A percentile compares a stretch with the other conserved stretches of the same genome.
Evolutionary conservation across 2,888 invertebrate species (phyloP).

Genomic region (Magallana nippona): DNA sequence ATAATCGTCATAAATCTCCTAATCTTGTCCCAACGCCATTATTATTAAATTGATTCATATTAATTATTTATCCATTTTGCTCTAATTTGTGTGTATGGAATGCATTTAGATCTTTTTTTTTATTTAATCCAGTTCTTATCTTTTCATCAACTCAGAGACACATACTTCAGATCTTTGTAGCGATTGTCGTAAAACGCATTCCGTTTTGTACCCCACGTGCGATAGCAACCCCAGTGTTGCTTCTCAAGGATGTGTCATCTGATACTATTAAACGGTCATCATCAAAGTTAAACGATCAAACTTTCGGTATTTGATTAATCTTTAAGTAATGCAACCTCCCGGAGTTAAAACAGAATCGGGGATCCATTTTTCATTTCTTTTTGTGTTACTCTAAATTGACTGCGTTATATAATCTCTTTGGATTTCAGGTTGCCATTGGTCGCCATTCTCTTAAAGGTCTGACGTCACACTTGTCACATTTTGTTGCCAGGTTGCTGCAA

Average conservation of each 20-base stretch:
- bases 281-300: slow-evolving; percentile 28
- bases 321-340: slow-evolving; percentile 29
- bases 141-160: not conserved
- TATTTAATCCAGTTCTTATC: not conserved
- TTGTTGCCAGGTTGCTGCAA: slow-evolving; percentile 18
- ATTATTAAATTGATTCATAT: too few species aligned
- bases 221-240: not conserved
- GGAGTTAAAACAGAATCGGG: not conserved
- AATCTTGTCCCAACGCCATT: too few species aligned
- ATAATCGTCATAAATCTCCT: too few species aligned
- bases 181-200: slow-evolving; percentile 2
- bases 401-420: slow-evolving; percentile 15
- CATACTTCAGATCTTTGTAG: not conserved
- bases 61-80: too few species aligned
- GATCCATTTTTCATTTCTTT: slow-evolving; percentile 20
- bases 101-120: not conserved
- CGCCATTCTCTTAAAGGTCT: not conserved
- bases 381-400: not conserved
- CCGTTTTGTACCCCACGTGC: not conserved
- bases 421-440: slow-evolving; percentile 1
- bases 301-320: not conserved
- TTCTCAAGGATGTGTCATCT: slow-evolving; percentile 8
- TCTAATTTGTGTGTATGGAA: not conserved
- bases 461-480: slow-evolving; percentile 3
- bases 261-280: slow-evolving; percentile 9